phyloP scores from a whole-genome alignment of 1,140 invertebrate genomes.

The Procambarus virginalis region DNA sequence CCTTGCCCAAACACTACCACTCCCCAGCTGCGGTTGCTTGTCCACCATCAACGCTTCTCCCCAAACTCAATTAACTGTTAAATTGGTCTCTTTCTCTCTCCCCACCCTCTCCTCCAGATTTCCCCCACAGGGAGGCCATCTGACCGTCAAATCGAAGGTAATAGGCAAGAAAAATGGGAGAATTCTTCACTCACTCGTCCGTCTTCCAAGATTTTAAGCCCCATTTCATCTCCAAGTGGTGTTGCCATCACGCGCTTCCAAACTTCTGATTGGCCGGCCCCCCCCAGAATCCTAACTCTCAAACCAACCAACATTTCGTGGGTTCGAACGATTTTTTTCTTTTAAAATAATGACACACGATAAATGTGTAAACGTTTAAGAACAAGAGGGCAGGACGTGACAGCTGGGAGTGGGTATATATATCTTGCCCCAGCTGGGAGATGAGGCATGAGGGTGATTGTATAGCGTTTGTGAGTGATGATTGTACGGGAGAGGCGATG shows the following conservation, averaged over 20 bases:
- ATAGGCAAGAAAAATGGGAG: conserved; percentile 62
- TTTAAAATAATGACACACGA: too few relatives aligned
- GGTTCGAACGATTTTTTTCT: too few relatives aligned
- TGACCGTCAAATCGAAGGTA: conserved; percentile 66
- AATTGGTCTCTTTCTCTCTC: conserved; percentile 52
- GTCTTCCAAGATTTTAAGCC: conserved; percentile 52
- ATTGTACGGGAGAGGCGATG: too few relatives aligned
- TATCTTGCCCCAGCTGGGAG: too few relatives aligned
- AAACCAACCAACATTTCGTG: too few relatives aligned
- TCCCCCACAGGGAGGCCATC: conserved; percentile 55
- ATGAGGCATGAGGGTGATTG: too few relatives aligned
- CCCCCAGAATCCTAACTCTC: neutral
- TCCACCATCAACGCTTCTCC: conserved; percentile 23
- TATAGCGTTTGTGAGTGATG: too few relatives aligned
- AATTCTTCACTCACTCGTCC: conserved; percentile 58
- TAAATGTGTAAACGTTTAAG: too few relatives aligned
- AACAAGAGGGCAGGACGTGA: too few relatives aligned
- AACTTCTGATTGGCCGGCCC: neutral
- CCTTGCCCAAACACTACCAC: conserved; percentile 49
- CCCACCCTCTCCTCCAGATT: conserved; percentile 33
- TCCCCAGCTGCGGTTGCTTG: conserved; percentile 3
- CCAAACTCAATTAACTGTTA: conserved; percentile 55
- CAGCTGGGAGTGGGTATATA: too few relatives aligned
- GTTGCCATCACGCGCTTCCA: conserved; percentile 28
- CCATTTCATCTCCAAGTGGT: conserved; percentile 36